A percentile compares a stretch with the other conserved stretches of the same genome.
Conservation (phyloP, 35 echinoderm and acorn worm species). For the Amphiura filiformis region DNA sequence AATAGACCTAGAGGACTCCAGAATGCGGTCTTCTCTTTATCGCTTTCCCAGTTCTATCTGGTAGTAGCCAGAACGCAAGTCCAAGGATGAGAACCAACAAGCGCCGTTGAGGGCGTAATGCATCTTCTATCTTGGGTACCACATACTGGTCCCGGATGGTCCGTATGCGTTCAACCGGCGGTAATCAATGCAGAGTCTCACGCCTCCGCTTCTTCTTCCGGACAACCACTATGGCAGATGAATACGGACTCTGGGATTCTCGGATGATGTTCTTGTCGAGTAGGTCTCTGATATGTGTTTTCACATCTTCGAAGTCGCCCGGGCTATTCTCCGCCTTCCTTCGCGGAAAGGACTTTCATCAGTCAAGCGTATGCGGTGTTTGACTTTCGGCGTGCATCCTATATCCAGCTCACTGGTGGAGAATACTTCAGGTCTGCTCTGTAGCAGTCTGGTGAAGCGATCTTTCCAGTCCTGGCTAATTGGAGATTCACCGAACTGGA, state of each 20-base stretch:
- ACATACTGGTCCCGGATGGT: constrained; percentile 35
- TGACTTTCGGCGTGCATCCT: neutral
- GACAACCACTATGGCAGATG: constrained; percentile 37
- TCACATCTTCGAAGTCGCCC: neutral
- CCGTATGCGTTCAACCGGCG: constrained; percentile 16
- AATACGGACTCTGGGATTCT: constrained; percentile 19
- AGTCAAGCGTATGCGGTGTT: neutral
- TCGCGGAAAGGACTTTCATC: constrained; percentile 15
- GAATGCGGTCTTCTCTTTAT: constrained; percentile 34
- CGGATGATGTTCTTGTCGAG: neutral
- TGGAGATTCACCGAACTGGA: neutral
- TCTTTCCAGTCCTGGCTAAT: neutral
- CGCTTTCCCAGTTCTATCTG: constrained; percentile 31
- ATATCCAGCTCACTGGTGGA: neutral
- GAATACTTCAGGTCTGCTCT: neutral
- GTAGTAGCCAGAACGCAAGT: constrained; percentile 21
- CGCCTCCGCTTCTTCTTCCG: constrained; percentile 38
- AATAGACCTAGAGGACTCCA: constrained; percentile 61
- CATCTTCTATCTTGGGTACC: constrained; percentile 26
- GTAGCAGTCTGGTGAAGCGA: neutral
- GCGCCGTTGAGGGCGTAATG: constrained; percentile 16
- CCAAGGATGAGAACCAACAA: constrained; percentile 27
- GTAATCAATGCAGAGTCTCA: constrained; percentile 51
- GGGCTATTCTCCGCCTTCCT: neutral
- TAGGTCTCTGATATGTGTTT: neutral